Evolutionary conservation across 2,888 invertebrate genomes (phyloP), one percentile per base, ranked within the genome.

Genomic region (Philonicus albiceps): DNA sequence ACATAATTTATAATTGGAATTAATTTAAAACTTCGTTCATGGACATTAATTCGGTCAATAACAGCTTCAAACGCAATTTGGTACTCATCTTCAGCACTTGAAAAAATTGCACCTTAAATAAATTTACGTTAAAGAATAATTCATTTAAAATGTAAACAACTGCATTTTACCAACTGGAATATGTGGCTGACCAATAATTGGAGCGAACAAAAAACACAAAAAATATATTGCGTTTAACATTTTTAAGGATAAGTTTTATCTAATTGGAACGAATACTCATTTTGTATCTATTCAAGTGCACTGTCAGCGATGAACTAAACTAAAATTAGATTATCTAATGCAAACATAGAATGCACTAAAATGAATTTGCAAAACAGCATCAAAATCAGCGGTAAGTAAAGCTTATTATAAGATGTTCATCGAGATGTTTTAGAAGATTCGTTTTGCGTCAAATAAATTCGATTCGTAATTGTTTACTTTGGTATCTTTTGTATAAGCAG

Each of bases 41-140:
- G 88, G 31, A 85, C 91, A 89, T 93, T 94, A 43, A 93, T 91
- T 78, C 93, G 91, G 86, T 93, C 92, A 34, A 94, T 91, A 2
- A 95, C 94, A 53, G 93, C 92, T 75, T 91, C 91, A 90, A 95
- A 94, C 49, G 94, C 95, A n/a, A 94, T 93, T 89, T 94, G 94
- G 85, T 93, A 93, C 87, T 94, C 93, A 86, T 91, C 91, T 87
- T 93, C 93, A 81, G 93, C 92, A 72, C 93, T 91, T 90, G 94
- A 92, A 89, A 95, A 94, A 88, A 94, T 92, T 87, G 90, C 90
- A 74, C 92, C 92, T 92, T 13, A 49, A 27, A 49, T n/a, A n/a
- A 30, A 8, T 55, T 37, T 72, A 7, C 19, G 4, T 83, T 6
- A 34, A 37, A 34, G 6, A 83, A 8, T 13, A 31, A 16, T 55